phyloP scores from a whole-genome alignment of 2,888 invertebrate species.

The Creontiades dilutus region DNA sequence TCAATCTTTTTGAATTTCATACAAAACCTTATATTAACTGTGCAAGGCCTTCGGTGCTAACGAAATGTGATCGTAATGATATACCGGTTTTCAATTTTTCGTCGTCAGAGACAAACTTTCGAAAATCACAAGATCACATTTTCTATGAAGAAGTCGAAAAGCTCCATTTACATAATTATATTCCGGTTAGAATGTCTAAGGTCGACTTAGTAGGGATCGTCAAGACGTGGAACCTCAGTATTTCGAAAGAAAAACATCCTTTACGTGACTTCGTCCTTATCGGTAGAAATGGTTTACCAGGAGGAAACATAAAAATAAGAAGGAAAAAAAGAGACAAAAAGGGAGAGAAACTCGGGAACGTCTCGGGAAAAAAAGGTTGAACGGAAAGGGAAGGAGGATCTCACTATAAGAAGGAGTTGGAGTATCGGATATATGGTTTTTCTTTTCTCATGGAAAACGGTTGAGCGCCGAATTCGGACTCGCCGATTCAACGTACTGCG shows the following conservation, averaged over 20 bases:
- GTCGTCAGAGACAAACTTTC: no score
- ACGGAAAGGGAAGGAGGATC: neutral
- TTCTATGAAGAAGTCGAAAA: no score
- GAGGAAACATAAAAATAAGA: neutral
- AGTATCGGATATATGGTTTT: conserved; percentile 30
- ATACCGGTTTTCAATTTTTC: no score
- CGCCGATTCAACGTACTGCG: conserved; percentile 34
- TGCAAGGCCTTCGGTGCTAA: no score
- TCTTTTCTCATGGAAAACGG: conserved; percentile 31
- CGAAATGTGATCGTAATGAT: no score
- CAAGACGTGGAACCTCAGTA: neutral
- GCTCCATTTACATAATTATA: no score
- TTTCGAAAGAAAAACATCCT: neutral
- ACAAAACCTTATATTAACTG: no score
- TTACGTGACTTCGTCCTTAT: neutral
- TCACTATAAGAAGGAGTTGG: neutral
- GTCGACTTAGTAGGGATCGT: neutral
- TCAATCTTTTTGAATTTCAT: no score
- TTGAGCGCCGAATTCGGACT: conserved; percentile 37
- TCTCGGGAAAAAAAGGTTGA: neutral
- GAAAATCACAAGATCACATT: no score
- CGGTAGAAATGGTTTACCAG: neutral
- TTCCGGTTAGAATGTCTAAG: no score
- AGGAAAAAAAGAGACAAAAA: neutral
- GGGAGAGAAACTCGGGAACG: neutral